phyloP scores from a whole-genome alignment of 2,113 vertebrate genomes.

The Chiloscyllium plagiosum region DNA sequence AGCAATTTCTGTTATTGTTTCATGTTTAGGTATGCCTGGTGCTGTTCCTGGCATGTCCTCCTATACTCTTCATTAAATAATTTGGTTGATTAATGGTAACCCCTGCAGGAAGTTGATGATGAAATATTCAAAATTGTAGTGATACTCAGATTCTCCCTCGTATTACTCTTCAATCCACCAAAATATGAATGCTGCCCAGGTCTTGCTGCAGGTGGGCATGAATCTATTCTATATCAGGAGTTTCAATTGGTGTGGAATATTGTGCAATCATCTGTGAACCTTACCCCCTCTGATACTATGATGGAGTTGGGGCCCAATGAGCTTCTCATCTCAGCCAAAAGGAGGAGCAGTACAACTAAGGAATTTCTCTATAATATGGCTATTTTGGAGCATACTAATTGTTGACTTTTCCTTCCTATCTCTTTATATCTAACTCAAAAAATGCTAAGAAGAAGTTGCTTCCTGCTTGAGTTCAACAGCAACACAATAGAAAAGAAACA shows the following conservation, averaged over 20 bases:
- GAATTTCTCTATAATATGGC: background rate
- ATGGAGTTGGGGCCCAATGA: background rate
- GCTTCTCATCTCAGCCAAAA: background rate
- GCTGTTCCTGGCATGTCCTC: too few relatives aligned
- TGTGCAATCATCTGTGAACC: background rate
- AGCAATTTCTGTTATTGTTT: too few relatives aligned
- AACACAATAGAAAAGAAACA: background rate
- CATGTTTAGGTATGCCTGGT: too few relatives aligned
- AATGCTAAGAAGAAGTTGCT: background rate
- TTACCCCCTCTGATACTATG: background rate
- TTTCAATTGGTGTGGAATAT: background rate
- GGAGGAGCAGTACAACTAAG: background rate
- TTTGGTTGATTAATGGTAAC: background rate
- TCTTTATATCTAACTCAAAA: background rate
- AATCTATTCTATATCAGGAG: background rate
- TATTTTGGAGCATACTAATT: too few relatives aligned
- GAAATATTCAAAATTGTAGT: background rate
- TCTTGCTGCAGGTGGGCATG: background rate
- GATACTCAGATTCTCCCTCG: background rate
- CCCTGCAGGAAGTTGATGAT: background rate
- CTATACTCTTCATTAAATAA: too few relatives aligned
- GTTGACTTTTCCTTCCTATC: background rate
- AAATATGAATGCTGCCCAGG: too few relatives aligned
- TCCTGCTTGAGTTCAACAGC: background rate
- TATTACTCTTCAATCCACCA: background rate